Base-by-base conservation (phyloP, 2,797 vertebrate genomes). In the Zalophus californianus region DNA sequence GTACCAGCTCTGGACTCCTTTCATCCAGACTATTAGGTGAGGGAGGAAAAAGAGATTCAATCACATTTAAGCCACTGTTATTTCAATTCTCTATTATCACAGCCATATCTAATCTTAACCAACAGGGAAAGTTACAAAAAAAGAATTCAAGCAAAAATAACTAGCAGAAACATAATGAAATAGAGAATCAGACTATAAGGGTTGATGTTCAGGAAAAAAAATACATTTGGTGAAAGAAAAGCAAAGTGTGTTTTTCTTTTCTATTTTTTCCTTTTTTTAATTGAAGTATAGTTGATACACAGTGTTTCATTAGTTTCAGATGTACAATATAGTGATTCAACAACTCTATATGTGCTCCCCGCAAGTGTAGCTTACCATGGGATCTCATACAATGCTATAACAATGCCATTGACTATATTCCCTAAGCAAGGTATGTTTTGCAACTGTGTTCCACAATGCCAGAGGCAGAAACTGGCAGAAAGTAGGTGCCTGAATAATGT, bases 1-100 rank as follows among this genome's bases (percentile, higher is more conserved):
- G 0, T 1, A 3, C 1, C 10, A 13, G 21, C 20, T 8, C 18
- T 10, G 3, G 38, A 27, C 35, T 38, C 3, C 12, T 68, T 91
- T 52, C 25, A 32, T 27, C 56, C 41, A 48, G 56, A 64, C 23
- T 32, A 1, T 20, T 35, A 64, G 27, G 35, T 32, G 25, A 73
- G 15, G 27, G 56, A 75, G 56, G 48, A 78, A n/a, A 44, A 35
- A 52, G 16, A 54, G 5, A 18, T 50, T 11, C 21, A 4, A 0
- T 68, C 3, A 13, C 2, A 1, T 27, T 23, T 44, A 44, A 84
- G 11, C 25, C 54, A 14, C 13, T 32, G 4, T 77, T 50, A n/a
- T 32, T 94, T 84, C 14, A 5, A 3, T 78, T 87, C 32, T 82
- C 21, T 44, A 6, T 48, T 52, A 4, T 7, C 58, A 20, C n/a